Conservation (phyloP, 92 coral and sea anemone species). For the Zoanthus gigantus region DNA sequence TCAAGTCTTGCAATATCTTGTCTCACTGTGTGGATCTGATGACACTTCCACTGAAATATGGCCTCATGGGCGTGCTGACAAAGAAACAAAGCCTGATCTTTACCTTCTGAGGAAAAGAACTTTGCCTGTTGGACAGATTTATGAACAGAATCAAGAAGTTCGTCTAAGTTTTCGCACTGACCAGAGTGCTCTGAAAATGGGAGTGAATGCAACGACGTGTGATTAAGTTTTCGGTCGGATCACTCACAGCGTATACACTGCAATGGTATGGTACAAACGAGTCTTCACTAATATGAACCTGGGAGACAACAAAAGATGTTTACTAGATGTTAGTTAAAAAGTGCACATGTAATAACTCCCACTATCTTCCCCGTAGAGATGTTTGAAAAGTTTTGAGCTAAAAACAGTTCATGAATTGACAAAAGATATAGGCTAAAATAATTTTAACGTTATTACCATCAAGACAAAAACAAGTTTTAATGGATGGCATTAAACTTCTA, state of each 20-base stretch:
- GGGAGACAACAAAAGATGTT: slow-evolving; percentile 28
- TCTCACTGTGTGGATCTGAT: slow-evolving; percentile 10
- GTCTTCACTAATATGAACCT: slow-evolving; percentile 28
- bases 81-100: not conserved
- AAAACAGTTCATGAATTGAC: no score
- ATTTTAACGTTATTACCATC: no score
- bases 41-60: slow-evolving; percentile 21
- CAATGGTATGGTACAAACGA: slow-evolving; percentile 30
- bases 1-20: slow-evolving; percentile 24
- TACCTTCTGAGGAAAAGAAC: not conserved
- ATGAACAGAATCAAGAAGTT: not conserved
- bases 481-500: no score
- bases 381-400: not conserved
- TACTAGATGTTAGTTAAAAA: not conserved
- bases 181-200: slow-evolving; percentile 26
- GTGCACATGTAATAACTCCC: not conserved
- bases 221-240: slow-evolving; percentile 11
- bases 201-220: not conserved
- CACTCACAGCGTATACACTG: slow-evolving; percentile 26
- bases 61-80: slow-evolving; percentile 19
- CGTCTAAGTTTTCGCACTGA: slow-evolving; percentile 9
- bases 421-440: no score
- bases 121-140: not conserved
- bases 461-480: no score
- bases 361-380: not conserved